Percentiles rank a stretch among this genome's conserved stretches.
These are phyloP conservation scores for Piscicola geometra DNA, from an alignment of 2,888 invertebrate genomes.

Conservation along the genomic window DNA sequence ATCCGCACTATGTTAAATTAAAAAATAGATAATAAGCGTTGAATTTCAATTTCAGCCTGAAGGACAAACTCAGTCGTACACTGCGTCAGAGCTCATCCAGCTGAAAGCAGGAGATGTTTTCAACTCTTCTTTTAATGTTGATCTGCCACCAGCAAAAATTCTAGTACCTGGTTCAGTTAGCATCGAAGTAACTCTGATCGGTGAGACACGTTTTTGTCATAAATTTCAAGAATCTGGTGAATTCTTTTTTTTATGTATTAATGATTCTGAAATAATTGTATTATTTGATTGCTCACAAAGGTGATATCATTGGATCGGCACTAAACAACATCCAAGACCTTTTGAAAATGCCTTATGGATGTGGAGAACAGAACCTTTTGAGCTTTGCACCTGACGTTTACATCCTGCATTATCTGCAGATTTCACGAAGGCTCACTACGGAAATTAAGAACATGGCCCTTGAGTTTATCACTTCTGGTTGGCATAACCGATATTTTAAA, in stretches of 20 bases:
- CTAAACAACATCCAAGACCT: slow-evolving; percentile 72
- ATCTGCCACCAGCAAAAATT: slow-evolving; percentile 61
- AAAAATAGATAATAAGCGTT: not conserved
- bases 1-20: not conserved
- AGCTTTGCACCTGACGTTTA: slow-evolving; percentile 85
- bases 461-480: slow-evolving; percentile 52
- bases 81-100: slow-evolving; percentile 68
- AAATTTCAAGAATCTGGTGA: not conserved
- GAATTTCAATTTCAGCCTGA: slow-evolving; percentile 62
- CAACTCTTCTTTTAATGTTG: not conserved
- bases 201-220: slow-evolving; percentile 44
- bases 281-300: slow-evolving; percentile 51
- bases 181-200: slow-evolving; percentile 68
- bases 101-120: not conserved
- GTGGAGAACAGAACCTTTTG: slow-evolving; percentile 87
- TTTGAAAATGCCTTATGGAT: slow-evolving; percentile 76
- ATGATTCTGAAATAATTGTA: no score
- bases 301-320: slow-evolving; percentile 75
- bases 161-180: slow-evolving; percentile 69
- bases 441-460: slow-evolving; percentile 65
- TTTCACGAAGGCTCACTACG: slow-evolving; percentile 66
- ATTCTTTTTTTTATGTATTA: not conserved
- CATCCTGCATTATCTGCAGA: slow-evolving; percentile 76
- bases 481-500: not conserved
- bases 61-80: slow-evolving; percentile 71